Evolutionary conservation across 2,797 vertebrate genomes (phyloP).

Genomic region (Manis javanica): DNA sequence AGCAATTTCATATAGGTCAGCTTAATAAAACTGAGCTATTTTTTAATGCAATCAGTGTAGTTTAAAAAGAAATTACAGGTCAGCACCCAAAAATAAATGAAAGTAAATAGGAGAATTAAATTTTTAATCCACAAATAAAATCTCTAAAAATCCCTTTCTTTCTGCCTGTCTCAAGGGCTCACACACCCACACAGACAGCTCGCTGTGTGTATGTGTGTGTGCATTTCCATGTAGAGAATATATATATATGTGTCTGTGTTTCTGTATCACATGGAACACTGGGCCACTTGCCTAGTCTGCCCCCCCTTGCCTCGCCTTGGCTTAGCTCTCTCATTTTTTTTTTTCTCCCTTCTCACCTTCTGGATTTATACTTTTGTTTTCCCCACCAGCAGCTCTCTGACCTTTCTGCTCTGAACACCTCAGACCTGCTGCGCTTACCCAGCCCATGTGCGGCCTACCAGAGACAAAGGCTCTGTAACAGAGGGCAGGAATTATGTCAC

Average conservation of each 20-base stretch:
- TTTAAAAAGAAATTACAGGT: conserved; percentile 42
- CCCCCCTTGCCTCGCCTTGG: not conserved
- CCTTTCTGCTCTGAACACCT: conserved; percentile 41
- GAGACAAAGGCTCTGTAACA: not conserved
- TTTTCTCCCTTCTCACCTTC: not conserved
- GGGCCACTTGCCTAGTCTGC: not conserved
- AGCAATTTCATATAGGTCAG: not conserved
- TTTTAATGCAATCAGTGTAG: not conserved
- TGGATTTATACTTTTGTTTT: conserved; percentile 36
- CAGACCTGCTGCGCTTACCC: not conserved
- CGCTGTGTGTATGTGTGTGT: not conserved
- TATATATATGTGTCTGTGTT: not conserved
- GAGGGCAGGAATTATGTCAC: conserved; percentile 12
- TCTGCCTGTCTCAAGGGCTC: not conserved
- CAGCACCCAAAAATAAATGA: conserved; percentile 39
- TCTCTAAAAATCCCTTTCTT: not conserved
- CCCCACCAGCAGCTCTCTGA: not conserved
- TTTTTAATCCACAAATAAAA: conserved; percentile 20
- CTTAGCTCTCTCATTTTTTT: not conserved
- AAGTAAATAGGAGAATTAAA: not conserved
- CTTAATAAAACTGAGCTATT: not conserved
- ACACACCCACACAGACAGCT: not conserved
- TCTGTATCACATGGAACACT: not conserved
- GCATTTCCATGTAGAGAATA: not conserved
- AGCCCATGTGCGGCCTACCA: not conserved